phyloP scores from a whole-genome alignment of 2,113 vertebrate species.

The Varanus komodoensis region DNA sequence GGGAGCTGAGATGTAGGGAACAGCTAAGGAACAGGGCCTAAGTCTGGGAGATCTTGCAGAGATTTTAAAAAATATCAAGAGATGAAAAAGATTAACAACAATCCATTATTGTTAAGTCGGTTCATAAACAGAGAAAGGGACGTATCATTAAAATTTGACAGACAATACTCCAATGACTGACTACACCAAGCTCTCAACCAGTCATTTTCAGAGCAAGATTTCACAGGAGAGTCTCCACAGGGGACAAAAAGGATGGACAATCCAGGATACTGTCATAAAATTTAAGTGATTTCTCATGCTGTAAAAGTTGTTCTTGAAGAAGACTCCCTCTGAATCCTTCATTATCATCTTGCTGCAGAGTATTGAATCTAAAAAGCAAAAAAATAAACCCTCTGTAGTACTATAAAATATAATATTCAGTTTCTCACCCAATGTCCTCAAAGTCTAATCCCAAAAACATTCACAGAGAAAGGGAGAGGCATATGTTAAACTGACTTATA shows the following conservation, averaged over 20 bases:
- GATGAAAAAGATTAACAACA: conserved; percentile 34
- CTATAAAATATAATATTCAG: not conserved
- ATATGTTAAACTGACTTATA: not conserved
- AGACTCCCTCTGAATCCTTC: conserved; percentile 72
- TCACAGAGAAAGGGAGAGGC: not conserved
- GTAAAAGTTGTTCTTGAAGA: conserved; percentile 84
- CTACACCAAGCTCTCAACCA: not conserved
- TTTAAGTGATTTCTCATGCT: conserved; percentile 81
- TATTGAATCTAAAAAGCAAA: conserved; percentile 79
- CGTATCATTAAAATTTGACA: not conserved
- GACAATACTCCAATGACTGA: conserved; percentile 15
- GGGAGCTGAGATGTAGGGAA: not conserved
- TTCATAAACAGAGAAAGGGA: conserved; percentile 22
- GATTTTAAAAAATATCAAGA: not conserved
- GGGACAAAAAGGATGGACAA: conserved; percentile 74
- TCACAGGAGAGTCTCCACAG: conserved; percentile 80
- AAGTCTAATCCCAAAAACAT: not conserved
- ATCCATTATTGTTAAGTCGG: conserved; percentile 25
- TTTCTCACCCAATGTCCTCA: not conserved
- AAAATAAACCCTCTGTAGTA: conserved; percentile 14
- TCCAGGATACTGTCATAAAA: conserved; percentile 85
- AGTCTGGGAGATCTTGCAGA: rapidly evolving
- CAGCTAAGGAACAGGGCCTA: not conserved
- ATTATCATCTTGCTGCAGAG: conserved; percentile 78
- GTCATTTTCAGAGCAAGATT: conserved; percentile 20